phyloP scores from a whole-genome alignment of 2,888 invertebrate genomes.

The Monopis laevigella region DNA sequence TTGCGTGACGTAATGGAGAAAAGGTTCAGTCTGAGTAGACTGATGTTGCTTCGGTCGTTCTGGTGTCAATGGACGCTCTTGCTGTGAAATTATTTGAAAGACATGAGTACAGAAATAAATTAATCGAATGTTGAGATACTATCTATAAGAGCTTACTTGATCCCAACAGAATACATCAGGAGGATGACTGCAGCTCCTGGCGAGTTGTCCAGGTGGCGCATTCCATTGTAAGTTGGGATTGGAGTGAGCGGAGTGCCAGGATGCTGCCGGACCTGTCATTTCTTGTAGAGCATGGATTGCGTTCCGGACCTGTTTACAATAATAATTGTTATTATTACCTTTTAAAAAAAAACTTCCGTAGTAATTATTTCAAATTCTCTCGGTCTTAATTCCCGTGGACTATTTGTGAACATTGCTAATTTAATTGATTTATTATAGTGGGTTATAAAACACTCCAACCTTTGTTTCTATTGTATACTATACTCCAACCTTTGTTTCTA shows the following conservation, averaged over 20 bases:
- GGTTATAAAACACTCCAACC: too few relatives aligned
- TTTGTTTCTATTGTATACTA: too few relatives aligned
- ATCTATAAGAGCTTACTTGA: neutral
- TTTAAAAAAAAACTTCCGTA: too few relatives aligned
- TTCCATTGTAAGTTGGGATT: conserved; percentile 79
- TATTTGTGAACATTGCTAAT: too few relatives aligned
- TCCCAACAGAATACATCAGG: conserved; percentile 87
- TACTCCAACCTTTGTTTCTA: too few relatives aligned
- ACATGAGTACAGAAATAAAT: neutral
- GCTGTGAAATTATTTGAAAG: conserved; percentile 28
- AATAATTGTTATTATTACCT: too few relatives aligned
- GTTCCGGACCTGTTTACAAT: conserved; percentile 78
- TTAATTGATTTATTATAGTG: too few relatives aligned
- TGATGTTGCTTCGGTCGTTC: conserved; percentile 47
- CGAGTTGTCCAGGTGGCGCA: conserved; percentile 66
- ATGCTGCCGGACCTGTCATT: conserved; percentile 74
- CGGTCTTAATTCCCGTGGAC: too few relatives aligned
- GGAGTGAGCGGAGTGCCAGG: conserved; percentile 82
- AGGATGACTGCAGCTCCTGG: conserved; percentile 84
- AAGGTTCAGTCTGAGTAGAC: conserved; percentile 72
- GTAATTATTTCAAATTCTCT: too few relatives aligned
- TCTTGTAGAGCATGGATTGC: conserved; percentile 87
- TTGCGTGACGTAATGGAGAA: conserved; percentile 67
- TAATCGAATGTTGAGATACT: neutral
- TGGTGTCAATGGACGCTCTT: conserved; percentile 48